These are phyloP conservation scores for Pissodes strobi DNA, from an alignment of 1,140 invertebrate genomes.

Conservation along the genomic window DNA sequence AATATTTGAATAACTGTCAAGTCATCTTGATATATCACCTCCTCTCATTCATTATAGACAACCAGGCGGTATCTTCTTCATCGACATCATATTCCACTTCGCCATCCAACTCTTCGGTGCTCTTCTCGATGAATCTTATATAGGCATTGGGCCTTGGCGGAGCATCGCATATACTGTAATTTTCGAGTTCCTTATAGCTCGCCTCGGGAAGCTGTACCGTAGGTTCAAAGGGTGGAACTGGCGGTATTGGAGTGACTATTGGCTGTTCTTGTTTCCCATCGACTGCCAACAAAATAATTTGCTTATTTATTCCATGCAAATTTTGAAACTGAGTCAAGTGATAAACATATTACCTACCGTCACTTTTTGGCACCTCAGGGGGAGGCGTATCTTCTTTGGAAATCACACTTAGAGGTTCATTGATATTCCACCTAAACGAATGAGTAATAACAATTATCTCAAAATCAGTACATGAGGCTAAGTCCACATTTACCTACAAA, in stretches of 20 bases:
- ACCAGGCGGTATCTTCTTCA: slow-evolving; percentile 94
- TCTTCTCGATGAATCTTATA: slow-evolving; percentile 92
- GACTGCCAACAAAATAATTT: too few relatives aligned
- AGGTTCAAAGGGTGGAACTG: slow-evolving; percentile 53
- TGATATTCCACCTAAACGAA: slow-evolving; percentile 63
- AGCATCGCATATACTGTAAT: slow-evolving; percentile 79
- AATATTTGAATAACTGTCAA: not conserved
- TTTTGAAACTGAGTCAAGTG: not conserved
- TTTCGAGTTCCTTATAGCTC: slow-evolving; percentile 75
- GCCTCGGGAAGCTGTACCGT: slow-evolving; percentile 79
- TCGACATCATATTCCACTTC: slow-evolving; percentile 98
- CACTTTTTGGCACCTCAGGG: slow-evolving; percentile 29
- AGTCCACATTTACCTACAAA: slow-evolving; percentile 24
- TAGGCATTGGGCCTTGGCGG: slow-evolving; percentile 80
- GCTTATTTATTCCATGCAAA: not conserved
- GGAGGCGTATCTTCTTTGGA: slow-evolving; percentile 65
- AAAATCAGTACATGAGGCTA: too few relatives aligned
- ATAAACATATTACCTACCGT: slow-evolving; percentile 18
- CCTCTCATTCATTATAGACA: slow-evolving; percentile 85
- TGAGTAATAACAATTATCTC: too few relatives aligned
- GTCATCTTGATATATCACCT: slow-evolving; percentile 13
- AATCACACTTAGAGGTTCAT: slow-evolving; percentile 65
- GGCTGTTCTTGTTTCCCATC: slow-evolving; percentile 60
- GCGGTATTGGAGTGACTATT: slow-evolving; percentile 28
- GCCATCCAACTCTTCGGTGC: slow-evolving; percentile 89